Evolutionary conservation across 2,888 invertebrate species (phyloP).

Genomic region (Blastobasis lacticolella): DNA sequence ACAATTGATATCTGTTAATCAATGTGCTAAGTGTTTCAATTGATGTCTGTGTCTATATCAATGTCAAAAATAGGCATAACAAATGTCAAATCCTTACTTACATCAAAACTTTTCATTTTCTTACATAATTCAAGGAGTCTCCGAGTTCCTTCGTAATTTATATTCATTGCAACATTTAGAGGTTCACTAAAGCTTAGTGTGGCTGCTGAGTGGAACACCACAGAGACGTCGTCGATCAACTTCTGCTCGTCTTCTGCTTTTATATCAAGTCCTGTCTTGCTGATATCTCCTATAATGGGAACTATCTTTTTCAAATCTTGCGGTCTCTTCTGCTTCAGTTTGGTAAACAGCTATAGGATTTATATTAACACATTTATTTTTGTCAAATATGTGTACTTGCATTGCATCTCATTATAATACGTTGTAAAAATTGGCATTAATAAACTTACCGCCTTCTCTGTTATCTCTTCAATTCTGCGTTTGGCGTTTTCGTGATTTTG

Average conservation of each 20-base stretch:
- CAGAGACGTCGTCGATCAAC: constrained; percentile 30
- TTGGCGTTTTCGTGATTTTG: constrained; percentile 75
- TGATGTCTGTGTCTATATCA: too few relatives aligned
- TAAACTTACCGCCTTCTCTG: constrained; percentile 29
- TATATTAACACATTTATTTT: too few relatives aligned
- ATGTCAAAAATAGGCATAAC: too few relatives aligned
- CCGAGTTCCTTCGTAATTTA: constrained; percentile 37
- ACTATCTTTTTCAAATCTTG: constrained; percentile 78
- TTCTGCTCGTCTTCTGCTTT: constrained; percentile 69
- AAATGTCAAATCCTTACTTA: constrained; percentile 14
- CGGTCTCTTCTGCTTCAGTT: constrained; percentile 67
- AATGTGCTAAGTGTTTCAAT: too few relatives aligned
- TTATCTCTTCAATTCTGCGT: constrained; percentile 71
- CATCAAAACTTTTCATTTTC: constrained; percentile 33
- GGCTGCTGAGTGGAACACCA: constrained; percentile 44
- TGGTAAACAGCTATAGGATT: constrained; percentile 67
- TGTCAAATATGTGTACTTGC: constrained; percentile 44
- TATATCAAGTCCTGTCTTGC: constrained; percentile 81
- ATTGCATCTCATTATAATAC: neutral
- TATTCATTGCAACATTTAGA: constrained; percentile 23
- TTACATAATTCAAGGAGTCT: constrained; percentile 29
- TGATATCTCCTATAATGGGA: constrained; percentile 84
- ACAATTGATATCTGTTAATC: too few relatives aligned
- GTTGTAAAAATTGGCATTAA: neutral
- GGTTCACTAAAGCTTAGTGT: constrained; percentile 34